These are phyloP conservation scores for Microcaecilia unicolor DNA, from an alignment of 2,797 vertebrate genomes.

Conservation along the genomic window DNA sequence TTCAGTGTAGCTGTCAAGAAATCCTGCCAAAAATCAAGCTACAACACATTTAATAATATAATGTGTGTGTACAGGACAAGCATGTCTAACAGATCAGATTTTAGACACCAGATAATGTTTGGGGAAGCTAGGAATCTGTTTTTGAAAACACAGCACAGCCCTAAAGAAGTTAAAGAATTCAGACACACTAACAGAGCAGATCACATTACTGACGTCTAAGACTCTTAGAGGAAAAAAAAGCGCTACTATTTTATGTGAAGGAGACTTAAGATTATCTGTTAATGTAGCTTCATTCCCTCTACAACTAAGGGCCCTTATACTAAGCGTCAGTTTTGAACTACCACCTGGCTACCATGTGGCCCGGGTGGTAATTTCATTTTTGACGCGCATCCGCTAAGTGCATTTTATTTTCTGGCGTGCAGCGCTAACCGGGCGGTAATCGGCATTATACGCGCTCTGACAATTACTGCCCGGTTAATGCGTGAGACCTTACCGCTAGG, in stretches of 20 bases:
- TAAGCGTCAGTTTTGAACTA: too few relatives aligned
- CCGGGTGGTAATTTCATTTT: too few relatives aligned
- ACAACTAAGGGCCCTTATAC: too few relatives aligned
- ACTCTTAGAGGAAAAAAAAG: neutral
- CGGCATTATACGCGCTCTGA: too few relatives aligned
- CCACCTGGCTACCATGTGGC: too few relatives aligned
- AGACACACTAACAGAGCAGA: constrained; percentile 11
- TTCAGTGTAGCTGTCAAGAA: constrained; percentile 73
- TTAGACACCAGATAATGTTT: constrained; percentile 42
- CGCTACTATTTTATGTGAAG: neutral
- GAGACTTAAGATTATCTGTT: constrained; percentile 12
- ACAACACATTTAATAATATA: constrained; percentile 69
- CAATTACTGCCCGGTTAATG: too few relatives aligned
- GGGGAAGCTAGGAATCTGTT: constrained; percentile 47
- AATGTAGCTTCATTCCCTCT: constrained; percentile 1
- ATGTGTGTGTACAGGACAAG: constrained; percentile 49
- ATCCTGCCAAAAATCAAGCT: constrained; percentile 78
- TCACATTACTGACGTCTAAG: constrained; percentile 4
- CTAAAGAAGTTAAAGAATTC: constrained; percentile 8
- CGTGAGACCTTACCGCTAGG: too few relatives aligned
- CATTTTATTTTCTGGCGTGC: too few relatives aligned
- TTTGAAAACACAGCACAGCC: constrained; percentile 31
- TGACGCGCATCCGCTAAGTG: too few relatives aligned
- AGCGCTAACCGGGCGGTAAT: too few relatives aligned
- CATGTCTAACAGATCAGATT: constrained; percentile 45